Evolutionary conservation across 2,113 vertebrate genomes (phyloP).

Genomic region (Petrocephalus zakoni): DNA sequence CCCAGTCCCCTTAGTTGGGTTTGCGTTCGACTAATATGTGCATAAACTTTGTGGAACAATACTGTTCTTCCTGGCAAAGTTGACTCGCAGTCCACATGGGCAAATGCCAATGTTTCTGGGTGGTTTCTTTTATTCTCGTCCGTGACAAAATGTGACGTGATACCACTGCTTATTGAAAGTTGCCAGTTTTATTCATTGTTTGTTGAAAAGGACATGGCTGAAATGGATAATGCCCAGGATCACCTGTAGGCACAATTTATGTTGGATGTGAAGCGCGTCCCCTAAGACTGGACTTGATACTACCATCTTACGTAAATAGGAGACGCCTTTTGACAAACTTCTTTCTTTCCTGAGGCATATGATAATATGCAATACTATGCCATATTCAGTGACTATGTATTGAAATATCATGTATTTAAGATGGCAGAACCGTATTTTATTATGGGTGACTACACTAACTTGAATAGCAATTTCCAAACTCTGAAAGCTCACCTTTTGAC

Average conservation of each 20-base stretch:
- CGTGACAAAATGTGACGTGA: background rate
- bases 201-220: background rate
- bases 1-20: background rate
- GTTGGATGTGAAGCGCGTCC: background rate
- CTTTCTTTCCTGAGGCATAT: background rate
- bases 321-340: background rate
- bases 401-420: background rate
- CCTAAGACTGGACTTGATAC: background rate
- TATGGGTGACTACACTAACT: background rate
- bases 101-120: background rate
- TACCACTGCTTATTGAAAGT: background rate
- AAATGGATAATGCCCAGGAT: background rate
- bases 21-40: background rate
- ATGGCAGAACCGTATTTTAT: background rate
- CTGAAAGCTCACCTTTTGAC: background rate
- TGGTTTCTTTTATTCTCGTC: slow-evolving; percentile 7
- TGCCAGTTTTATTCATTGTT: background rate
- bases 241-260: background rate
- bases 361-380: background rate
- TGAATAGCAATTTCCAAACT: background rate
- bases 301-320: background rate
- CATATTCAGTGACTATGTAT: background rate
- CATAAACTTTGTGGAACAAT: slow-evolving; percentile 9
- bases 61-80: background rate
- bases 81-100: background rate